Evolutionary conservation across 2,113 vertebrate genomes (phyloP).

Genomic region (Procavia capensis): DNA sequence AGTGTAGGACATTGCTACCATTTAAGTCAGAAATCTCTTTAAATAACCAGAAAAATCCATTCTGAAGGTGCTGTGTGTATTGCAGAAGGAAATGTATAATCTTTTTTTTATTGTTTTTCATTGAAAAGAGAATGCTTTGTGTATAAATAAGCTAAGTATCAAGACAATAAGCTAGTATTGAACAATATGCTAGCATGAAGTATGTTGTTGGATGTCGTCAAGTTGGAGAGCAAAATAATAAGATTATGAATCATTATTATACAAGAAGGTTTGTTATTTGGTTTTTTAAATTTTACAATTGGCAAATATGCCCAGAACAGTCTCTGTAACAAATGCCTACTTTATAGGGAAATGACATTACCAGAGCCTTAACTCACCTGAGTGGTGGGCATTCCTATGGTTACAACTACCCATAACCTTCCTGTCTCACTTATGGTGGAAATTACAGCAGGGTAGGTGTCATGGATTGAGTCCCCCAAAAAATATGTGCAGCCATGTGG

Average conservation of each 20-base stretch:
- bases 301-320: not conserved
- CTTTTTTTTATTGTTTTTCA: not conserved
- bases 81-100: conserved; percentile 34
- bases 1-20: not conserved
- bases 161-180: not conserved
- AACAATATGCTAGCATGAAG: not conserved
- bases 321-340: not conserved
- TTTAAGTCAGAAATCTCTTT: conserved; percentile 70
- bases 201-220: no score
- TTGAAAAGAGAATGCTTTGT: not conserved
- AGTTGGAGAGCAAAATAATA: not conserved
- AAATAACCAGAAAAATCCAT: conserved; percentile 32
- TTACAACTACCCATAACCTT: not conserved
- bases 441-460: no score
- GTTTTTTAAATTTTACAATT: not conserved
- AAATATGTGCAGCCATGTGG: no score
- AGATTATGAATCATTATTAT: not conserved
- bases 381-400: not conserved
- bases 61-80: not conserved
- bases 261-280: not conserved
- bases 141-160: not conserved
- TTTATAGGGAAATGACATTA: not conserved
- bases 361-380: not conserved
- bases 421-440: not conserved
- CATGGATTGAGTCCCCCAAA: no score